phyloP scores from a whole-genome alignment of 2,888 invertebrate species.

The Thymelicus sylvestris region DNA sequence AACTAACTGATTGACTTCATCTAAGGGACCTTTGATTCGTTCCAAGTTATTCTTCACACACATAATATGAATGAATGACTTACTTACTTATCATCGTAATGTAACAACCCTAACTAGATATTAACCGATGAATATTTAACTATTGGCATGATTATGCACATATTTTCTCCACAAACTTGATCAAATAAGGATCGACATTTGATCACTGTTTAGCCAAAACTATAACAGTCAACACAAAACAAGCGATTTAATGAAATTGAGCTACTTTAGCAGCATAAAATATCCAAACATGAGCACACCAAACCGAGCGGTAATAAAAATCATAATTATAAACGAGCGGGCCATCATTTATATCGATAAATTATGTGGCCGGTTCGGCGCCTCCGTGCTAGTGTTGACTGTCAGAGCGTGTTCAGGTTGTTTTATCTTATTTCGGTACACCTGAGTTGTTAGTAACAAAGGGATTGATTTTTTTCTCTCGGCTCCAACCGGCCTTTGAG shows the following conservation, averaged over 20 bases:
- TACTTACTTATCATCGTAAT: no score
- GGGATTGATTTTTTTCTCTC: slow-evolving; percentile 76
- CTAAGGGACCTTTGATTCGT: no score
- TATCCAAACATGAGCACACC: slow-evolving; percentile 15
- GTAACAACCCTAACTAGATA: no score
- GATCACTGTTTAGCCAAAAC: not conserved
- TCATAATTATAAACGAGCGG: slow-evolving; percentile 29
- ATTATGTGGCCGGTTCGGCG: slow-evolving; percentile 53
- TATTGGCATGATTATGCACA: not conserved
- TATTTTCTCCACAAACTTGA: not conserved
- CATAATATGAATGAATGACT: no score
- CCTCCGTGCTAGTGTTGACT: slow-evolving; percentile 56
- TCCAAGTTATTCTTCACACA: no score
- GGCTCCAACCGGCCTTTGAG: slow-evolving; percentile 73
- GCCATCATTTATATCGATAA: slow-evolving; percentile 59
- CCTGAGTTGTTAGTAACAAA: slow-evolving; percentile 83
- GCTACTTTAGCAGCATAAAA: slow-evolving; percentile 13
- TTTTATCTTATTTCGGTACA: slow-evolving; percentile 78
- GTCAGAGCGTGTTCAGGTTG: slow-evolving; percentile 62
- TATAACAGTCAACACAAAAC: not conserved
- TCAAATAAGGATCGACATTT: no score
- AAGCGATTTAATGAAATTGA: not conserved
- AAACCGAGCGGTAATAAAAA: slow-evolving; percentile 19
- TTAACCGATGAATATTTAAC: not conserved
- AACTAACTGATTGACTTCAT: no score